These are phyloP conservation scores for Nemopilema nomurai DNA, from an alignment of 30 jellyfish, hydroid and myxozoan species.

Conservation along the genomic window DNA sequence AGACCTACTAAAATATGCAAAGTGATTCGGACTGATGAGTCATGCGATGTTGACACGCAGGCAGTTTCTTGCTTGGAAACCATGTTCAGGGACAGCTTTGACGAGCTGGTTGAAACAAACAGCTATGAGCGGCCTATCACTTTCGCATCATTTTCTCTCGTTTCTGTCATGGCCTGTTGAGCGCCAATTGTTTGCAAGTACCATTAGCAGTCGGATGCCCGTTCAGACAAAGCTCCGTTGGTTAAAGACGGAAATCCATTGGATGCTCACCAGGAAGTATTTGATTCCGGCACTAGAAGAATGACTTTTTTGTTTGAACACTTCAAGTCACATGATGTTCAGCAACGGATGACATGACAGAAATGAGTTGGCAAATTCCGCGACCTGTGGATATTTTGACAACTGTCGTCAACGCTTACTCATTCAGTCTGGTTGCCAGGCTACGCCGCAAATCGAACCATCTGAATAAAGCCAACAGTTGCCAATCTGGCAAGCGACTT, in stretches of 20 bases:
- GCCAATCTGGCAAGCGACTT: background rate
- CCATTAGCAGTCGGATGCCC: background rate
- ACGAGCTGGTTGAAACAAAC: constrained; percentile 33
- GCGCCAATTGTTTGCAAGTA: background rate
- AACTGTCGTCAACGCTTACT: background rate
- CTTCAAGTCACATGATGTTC: background rate
- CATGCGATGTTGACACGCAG: constrained; percentile 71
- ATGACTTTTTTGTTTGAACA: background rate
- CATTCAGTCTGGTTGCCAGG: background rate
- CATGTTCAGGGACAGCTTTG: constrained; percentile 61
- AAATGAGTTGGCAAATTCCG: background rate
- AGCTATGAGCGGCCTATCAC: constrained; percentile 19
- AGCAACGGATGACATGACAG: background rate
- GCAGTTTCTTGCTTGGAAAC: constrained; percentile 64
- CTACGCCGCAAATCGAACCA: background rate
- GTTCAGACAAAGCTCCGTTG: background rate
- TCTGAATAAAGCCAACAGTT: background rate
- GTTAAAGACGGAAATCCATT: background rate
- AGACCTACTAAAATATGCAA: constrained; percentile 68
- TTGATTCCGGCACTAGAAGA: background rate
- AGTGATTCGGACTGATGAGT: constrained; percentile 23
- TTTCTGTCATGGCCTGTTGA: constrained; percentile 74
- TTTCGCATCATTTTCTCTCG: constrained; percentile 42
- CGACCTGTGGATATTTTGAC: background rate
- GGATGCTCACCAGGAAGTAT: background rate